phyloP scores from a whole-genome alignment of 2,797 vertebrate species.

The Clamator glandarius region DNA sequence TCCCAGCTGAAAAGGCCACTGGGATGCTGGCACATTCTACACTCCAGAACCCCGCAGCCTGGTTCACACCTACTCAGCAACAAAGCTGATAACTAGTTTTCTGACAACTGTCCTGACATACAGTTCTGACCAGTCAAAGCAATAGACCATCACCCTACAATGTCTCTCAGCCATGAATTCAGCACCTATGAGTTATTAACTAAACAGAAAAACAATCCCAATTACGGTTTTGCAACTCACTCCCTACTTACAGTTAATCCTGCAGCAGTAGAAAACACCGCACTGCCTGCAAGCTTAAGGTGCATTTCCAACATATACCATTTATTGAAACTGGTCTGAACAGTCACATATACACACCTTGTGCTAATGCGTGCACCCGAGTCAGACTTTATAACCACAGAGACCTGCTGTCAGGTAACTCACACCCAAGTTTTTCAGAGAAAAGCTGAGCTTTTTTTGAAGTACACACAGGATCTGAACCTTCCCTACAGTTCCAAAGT shows the following conservation, averaged over 20 bases:
- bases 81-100: not conserved
- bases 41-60: not conserved
- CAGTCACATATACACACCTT: rapidly evolving
- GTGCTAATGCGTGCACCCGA: not conserved
- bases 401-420: not conserved
- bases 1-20: not conserved
- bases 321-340: not conserved
- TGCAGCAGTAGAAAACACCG: not conserved
- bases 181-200: not conserved
- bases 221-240: not conserved
- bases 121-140: not conserved
- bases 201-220: not conserved
- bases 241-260: not conserved
- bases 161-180: not conserved
- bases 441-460: not conserved
- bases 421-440: not conserved
- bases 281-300: not conserved
- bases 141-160: not conserved
- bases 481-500: not conserved
- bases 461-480: not conserved
- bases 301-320: not conserved
- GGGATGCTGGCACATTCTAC: not conserved
- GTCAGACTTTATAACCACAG: not conserved
- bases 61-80: not conserved
- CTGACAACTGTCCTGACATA: not conserved